Evolutionary conservation across 2,113 vertebrate species (phyloP).

Genomic region (Leptocoma aspasia): DNA sequence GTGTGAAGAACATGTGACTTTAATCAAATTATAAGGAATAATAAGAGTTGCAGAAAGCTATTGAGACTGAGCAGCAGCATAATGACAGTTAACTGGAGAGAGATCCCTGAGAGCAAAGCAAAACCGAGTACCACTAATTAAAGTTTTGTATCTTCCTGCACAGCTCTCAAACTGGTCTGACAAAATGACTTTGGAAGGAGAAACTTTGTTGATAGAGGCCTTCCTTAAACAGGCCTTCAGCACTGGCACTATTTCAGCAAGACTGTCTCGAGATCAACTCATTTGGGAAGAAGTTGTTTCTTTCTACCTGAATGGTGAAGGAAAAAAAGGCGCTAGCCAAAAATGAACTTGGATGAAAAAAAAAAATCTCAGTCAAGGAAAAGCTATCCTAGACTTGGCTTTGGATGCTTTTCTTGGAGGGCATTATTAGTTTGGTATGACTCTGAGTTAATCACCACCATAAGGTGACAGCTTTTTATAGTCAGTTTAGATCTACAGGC

Average conservation of each 20-base stretch:
- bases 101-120: background rate
- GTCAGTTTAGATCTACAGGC: background rate
- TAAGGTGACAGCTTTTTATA: background rate
- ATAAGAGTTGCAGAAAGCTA: conserved; percentile 17
- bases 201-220: background rate
- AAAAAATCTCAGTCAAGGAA: background rate
- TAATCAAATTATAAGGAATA: background rate
- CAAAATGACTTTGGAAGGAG: background rate
- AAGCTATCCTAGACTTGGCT: background rate
- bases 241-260: background rate
- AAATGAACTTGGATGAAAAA: background rate
- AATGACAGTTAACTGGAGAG: conserved; percentile 32
- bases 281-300: background rate
- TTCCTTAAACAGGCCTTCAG: background rate
- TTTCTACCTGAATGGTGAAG: background rate
- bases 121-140: background rate
- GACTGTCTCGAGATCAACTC: background rate
- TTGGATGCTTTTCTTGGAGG: background rate
- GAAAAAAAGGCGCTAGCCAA: background rate
- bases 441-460: background rate
- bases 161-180: background rate
- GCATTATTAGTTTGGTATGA: background rate
- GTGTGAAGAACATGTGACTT: background rate
- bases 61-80: conserved; percentile 5
- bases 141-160: background rate